phyloP scores from a whole-genome alignment of 2,888 invertebrate genomes.

The Trachelus stipa region DNA sequence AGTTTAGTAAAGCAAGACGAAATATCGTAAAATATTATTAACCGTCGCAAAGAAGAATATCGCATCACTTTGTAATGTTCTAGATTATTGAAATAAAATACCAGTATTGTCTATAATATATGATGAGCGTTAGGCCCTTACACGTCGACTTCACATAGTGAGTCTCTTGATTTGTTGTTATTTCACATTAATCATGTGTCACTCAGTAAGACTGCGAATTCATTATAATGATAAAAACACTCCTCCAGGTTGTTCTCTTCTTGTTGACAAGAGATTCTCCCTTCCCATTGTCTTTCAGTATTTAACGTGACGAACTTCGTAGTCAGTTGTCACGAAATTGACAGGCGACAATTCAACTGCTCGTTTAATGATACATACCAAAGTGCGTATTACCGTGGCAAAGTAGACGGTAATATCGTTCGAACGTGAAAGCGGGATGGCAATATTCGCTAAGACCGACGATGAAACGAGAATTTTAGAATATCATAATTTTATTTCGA shows the following conservation, averaged over 20 bases:
- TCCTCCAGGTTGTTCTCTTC: not conserved
- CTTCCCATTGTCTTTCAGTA: not conserved
- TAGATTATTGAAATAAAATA: not conserved
- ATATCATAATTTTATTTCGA: not conserved
- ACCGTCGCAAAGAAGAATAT: not conserved
- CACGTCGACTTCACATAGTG: not conserved
- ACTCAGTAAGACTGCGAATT: not conserved
- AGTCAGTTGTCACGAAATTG: not conserved
- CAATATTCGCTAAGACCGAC: not conserved
- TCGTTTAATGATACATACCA: not conserved
- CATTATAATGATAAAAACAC: not conserved
- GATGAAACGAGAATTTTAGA: not conserved
- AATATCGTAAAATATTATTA: not conserved
- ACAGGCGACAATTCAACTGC: not conserved
- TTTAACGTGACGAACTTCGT: not conserved
- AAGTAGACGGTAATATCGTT: not conserved
- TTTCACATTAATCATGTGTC: not conserved
- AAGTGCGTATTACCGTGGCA: no score
- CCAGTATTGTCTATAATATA: not conserved
- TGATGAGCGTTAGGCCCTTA: not conserved
- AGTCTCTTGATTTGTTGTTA: not conserved
- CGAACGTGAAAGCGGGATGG: not conserved
- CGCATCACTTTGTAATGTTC: not conserved
- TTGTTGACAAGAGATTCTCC: not conserved
- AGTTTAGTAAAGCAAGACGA: not conserved